These are phyloP conservation scores for Phocoena sinus DNA, from an alignment of 2,113 vertebrate genomes.

Conservation along the genomic window DNA sequence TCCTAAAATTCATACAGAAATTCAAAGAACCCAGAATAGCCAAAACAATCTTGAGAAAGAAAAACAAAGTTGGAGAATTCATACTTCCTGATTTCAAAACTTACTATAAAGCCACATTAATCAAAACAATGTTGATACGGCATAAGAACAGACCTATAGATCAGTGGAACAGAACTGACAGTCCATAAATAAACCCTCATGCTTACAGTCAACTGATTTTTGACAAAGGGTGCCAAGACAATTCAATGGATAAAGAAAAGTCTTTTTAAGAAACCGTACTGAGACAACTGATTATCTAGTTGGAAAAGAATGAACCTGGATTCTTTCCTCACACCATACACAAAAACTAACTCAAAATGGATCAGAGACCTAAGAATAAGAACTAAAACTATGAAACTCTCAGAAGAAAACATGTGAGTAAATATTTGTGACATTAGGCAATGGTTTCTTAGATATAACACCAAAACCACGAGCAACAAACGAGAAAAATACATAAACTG, in stretches of 20 bases:
- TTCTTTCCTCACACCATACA: neutral
- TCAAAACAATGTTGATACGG: too few species aligned
- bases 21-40: neutral
- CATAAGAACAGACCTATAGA: too few species aligned
- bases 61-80: neutral
- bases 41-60: neutral
- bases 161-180: too few species aligned
- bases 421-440: neutral
- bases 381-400: neutral
- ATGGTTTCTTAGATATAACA: neutral
- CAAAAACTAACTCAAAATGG: neutral
- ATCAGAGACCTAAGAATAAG: neutral
- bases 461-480: neutral
- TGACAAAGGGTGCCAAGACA: neutral
- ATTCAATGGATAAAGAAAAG: neutral
- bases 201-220: neutral
- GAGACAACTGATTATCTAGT: neutral
- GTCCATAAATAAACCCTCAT: too few species aligned
- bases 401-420: neutral
- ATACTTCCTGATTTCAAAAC: neutral
- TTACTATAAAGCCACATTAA: too few species aligned
- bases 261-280: neutral
- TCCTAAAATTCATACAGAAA: neutral
- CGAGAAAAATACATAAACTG: neutral
- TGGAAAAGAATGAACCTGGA: neutral